Evolutionary conservation across 2,888 invertebrate species (phyloP).

Genomic region (Cephalotes varians): DNA sequence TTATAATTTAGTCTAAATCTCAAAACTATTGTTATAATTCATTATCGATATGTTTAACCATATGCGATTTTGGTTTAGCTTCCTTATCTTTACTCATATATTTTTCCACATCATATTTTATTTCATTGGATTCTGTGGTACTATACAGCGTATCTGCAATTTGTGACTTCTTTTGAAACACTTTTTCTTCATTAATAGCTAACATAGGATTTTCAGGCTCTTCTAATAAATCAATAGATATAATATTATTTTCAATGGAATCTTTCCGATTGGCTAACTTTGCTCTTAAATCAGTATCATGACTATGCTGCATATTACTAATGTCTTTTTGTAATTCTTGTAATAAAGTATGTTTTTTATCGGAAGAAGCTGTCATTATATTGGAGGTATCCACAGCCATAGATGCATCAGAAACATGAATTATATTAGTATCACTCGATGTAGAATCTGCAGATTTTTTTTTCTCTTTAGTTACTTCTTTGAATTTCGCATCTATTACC

Average conservation of each 20-base stretch:
- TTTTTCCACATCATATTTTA: constrained; percentile 54
- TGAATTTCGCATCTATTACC: constrained; percentile 38
- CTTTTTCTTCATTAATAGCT: constrained; percentile 60
- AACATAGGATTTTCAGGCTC: constrained; percentile 66
- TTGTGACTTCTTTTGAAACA: constrained; percentile 60
- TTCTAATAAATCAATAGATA: constrained; percentile 61
- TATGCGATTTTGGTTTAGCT: constrained; percentile 59
- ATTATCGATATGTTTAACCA: constrained; percentile 76
- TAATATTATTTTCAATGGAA: constrained; percentile 38
- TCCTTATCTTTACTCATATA: constrained; percentile 55
- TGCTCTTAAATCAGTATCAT: constrained; percentile 29
- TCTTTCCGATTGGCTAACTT: constrained; percentile 31
- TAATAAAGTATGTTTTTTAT: constrained; percentile 40
- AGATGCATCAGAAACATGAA: constrained; percentile 20
- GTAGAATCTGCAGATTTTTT: background rate
- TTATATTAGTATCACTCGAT: background rate
- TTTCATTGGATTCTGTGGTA: constrained; percentile 33
- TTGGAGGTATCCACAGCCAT: background rate
- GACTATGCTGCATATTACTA: constrained; percentile 36
- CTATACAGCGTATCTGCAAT: constrained; percentile 37
- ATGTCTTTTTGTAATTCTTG: constrained; percentile 52
- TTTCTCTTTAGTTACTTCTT: constrained; percentile 54
- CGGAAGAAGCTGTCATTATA: background rate
- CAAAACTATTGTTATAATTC: constrained; percentile 78
- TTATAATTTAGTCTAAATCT: constrained; percentile 66